Evolutionary conservation across 2,888 invertebrate genomes (phyloP), one percentile per base, ranked within the genome.

Genomic region (Syrista parreyssii): DNA sequence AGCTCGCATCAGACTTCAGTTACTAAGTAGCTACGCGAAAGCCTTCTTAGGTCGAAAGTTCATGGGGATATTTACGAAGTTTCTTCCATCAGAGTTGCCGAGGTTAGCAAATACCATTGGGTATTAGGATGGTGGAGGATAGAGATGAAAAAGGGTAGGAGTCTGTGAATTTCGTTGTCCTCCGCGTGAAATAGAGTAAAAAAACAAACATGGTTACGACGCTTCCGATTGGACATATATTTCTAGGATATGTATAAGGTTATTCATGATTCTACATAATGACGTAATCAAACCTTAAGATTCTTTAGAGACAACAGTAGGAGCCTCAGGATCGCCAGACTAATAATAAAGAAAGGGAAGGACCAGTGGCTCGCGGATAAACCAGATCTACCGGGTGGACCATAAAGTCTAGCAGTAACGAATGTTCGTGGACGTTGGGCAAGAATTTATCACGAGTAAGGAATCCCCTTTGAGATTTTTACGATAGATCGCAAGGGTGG

Each of bases 341-440:
- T 71, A 79, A 79, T 79, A 55, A 55, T 23, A 55, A 55, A 55
- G 23, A 55, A 55, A 23, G 55, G 9, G 55, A 55, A 55, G 55
- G 23, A 55, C 9, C n/a, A n/a, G 55, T 2, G 23, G 23, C 6
- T 9, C 9, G 55, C 55, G 23, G 15, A 40, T 40, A 23, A 40
- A 40, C 15, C 40, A 23, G 55, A 55, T 55, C 55, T 55, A 55
- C 79, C 81, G 74, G 78, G 71, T 76, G 68, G 81, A 80, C 83
- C 81, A 80, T 85, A 84, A 84, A 85, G 83, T 85, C 79, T 78
- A 79, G 81, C 80, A 78, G 83, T 85, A 84, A 84, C 84, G 84
- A 82, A 88, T 86, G 81, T 89, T 89, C 89, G 88, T 87, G 84
- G 84, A 84, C 84, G 86, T 86, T 87, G 86, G 87, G 85, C 85